Conservation (phyloP, 2,113 vertebrate species). For the Etheostoma spectabile region DNA sequence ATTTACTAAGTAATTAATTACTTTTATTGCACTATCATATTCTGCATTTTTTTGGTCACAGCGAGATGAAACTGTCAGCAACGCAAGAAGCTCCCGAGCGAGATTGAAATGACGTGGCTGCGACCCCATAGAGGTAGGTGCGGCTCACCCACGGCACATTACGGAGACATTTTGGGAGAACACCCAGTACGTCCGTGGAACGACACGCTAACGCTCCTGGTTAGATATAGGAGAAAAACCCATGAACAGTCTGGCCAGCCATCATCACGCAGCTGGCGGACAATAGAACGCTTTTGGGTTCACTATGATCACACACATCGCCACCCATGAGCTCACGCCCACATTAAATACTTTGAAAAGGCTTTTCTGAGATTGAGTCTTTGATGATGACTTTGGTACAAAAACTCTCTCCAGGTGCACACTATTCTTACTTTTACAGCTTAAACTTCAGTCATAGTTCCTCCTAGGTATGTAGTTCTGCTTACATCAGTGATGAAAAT, state of each 20-base stretch:
- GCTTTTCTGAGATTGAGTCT: neutral
- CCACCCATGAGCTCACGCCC: neutral
- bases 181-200: conserved; percentile 90
- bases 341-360: neutral
- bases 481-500: neutral
- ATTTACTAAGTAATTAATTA: no score
- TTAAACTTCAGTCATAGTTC: conserved; percentile 19
- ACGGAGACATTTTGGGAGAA: conserved; percentile 96
- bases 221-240: neutral
- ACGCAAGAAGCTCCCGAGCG: conserved; percentile 83
- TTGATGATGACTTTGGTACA: conserved; percentile 10
- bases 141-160: conserved; percentile 87
- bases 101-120: conserved; percentile 85
- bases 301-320: conserved; percentile 5
- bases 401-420: neutral
- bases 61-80: conserved; percentile 87
- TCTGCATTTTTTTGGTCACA: conserved; percentile 65
- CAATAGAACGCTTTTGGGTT: neutral
- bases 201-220: conserved; percentile 79
- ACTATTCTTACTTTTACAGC: conserved; percentile 6
- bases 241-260: neutral
- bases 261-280: neutral
- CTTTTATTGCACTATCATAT: neutral
- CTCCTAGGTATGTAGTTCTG: neutral
- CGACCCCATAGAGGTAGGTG: conserved; percentile 84